These are phyloP conservation scores for Ectropis crepuscularia DNA, from an alignment of 2,888 invertebrate genomes.

Conservation along the genomic window DNA sequence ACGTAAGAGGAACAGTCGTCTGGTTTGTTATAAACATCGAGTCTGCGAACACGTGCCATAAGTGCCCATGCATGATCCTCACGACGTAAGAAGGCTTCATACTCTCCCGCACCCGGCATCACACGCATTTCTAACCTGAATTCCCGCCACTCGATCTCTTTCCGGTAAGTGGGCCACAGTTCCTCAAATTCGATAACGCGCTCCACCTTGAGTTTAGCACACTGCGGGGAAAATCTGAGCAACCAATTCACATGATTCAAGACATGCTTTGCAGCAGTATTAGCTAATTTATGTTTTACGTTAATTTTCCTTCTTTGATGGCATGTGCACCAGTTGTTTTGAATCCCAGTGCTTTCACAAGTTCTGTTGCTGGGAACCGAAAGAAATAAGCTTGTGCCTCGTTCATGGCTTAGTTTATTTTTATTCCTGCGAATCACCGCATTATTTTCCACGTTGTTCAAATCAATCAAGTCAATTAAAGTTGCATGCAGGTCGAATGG, in stretches of 20 bases:
- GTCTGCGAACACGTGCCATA: constrained; percentile 16
- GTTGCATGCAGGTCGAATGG: constrained; percentile 93
- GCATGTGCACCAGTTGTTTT: constrained; percentile 93
- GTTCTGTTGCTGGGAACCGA: constrained; percentile 88
- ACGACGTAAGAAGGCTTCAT: constrained; percentile 21
- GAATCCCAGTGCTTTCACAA: constrained; percentile 89
- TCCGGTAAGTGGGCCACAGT: constrained; percentile 18
- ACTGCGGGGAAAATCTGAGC: constrained; percentile 26
- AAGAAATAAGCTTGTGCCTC: constrained; percentile 90
- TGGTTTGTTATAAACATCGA: constrained; percentile 3
- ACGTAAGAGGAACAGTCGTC: constrained; percentile 10
- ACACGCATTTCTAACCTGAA: constrained; percentile 14
- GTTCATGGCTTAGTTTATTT: constrained; percentile 55
- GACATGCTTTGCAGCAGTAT: constrained; percentile 1
- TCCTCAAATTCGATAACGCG: constrained; percentile 18
- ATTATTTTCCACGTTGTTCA: constrained; percentile 56
- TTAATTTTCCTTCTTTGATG: constrained; percentile 72
- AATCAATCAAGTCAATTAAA: constrained; percentile 86
- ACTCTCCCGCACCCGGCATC: constrained; percentile 23
- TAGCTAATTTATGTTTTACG: constrained; percentile 36
- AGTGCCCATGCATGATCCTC: constrained; percentile 17
- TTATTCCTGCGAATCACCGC: constrained; percentile 51
- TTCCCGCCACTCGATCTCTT: constrained; percentile 25
- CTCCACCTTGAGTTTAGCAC: constrained; percentile 50
- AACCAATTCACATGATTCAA: constrained; percentile 45